Evolutionary conservation across 2,113 vertebrate genomes (phyloP), one percentile per base, ranked within the genome.

Genomic region (Camelus bactrianus): DNA sequence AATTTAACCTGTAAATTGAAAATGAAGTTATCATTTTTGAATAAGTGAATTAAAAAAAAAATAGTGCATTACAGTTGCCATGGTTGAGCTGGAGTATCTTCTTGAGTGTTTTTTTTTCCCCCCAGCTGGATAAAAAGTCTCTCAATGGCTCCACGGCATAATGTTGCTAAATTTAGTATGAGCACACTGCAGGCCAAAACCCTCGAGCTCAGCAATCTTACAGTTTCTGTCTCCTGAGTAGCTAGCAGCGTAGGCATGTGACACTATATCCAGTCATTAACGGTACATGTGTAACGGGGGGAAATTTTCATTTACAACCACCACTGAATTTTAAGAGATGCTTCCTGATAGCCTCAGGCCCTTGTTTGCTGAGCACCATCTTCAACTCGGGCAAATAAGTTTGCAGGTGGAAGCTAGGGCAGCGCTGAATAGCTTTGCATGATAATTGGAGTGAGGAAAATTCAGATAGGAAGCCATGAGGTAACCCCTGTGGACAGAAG

Each of bases 121-220:
- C 79, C 26, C 32, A 76, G 46, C 24, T 32, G 48, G 52, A 85
- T 79, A 76, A 89, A 32, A 93, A 96, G 75, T 79, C 42, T 94
- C 76, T 81, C 95, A 73, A 67, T 90, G 89, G 50, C 30, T 81
- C 13, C 15, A 38, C 38, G 52, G 38, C 54, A 82, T 30, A 62
- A 84, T 73, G 75, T 94, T 89, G 24, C 86, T 98, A 95, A 88
- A 97, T 96, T 92, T 97, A 95, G 80, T 62, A 42, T 80, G 73
- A 92, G 42, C 58, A 35, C 38, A 75, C 16, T 95, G 54, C 52
- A 95, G 56, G 22, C 19, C 46, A 67, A 93, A 94, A 95, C 48
- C 22, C 76, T 85, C 22, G 19, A 62, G 70, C 60, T 96, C 92
- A 95, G 90, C 70, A 90, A 35, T 92, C 70, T 86, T 54, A 50